Evolutionary conservation across 2,113 vertebrate genomes (phyloP), one percentile per base, ranked within the genome.

Genomic region (Pterophyllum scalare): DNA sequence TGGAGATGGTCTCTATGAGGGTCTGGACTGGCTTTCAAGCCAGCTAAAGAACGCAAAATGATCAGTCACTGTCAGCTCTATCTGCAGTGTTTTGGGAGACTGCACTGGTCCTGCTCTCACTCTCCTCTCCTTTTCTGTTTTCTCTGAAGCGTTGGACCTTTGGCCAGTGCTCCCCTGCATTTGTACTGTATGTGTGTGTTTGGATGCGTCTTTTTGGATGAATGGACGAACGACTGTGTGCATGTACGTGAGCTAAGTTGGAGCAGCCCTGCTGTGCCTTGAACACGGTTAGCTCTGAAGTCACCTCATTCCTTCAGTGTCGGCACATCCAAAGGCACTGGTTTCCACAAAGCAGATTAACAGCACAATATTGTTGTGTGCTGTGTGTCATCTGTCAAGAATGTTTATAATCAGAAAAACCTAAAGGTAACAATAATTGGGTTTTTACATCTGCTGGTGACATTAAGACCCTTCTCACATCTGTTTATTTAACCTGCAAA

Each of bases 21-120:
- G 96, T 80, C 95, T 97, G 49, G 96, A 96, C 85, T 97, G 97
- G 97, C 96, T 97, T 43, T 96, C 96, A 65, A 94, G 88, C 92
- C 93, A 96, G 89, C 93, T 97, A 43, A 95, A 95, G 91, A 96
- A 94, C 57, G 89, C 92, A 85, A 97, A 97, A 92, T 97, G 95
- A 97, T 95, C 84, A 77, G 58, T 90, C 87, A 70, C 77, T 72
- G 80, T 82, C 91, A 77, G 86, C 87, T 81, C 26, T 54, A 77
- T 84, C 75, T 85, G 86, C 85, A 77, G 87, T 84, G 88, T 92
- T 82, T 79, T 59, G 67, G 91, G 89, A 78, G 84, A 74, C 83
- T 61, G 67, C 81, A 82, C 87, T 88, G 87, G 86, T 79, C 82
- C 77, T 49, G 82, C 79, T 88, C 86, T 84, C 35, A 20, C 67